Conservation (phyloP, 2,888 invertebrate species). For the Linyphia triangularis region DNA sequence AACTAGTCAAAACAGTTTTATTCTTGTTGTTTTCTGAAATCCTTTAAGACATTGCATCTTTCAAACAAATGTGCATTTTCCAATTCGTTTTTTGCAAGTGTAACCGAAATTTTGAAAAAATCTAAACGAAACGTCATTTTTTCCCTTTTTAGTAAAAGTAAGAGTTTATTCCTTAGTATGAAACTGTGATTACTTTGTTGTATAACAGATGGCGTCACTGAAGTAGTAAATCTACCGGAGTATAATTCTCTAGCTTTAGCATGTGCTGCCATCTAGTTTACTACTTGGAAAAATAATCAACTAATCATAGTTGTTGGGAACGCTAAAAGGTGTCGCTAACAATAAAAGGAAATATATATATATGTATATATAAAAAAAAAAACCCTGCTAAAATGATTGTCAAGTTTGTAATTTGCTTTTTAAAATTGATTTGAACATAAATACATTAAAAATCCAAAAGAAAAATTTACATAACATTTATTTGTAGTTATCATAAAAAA, state of each 20-base stretch:
- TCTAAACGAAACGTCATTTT: neutral
- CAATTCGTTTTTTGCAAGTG: too few species aligned
- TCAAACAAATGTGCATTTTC: neutral
- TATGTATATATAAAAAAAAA: too few species aligned
- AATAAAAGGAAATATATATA: too few species aligned
- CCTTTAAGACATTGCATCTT: slow-evolving; percentile 32
- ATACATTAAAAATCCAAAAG: too few species aligned
- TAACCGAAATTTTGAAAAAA: neutral
- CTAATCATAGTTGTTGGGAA: neutral
- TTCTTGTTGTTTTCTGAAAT: slow-evolving; percentile 56
- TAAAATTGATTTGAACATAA: too few species aligned
- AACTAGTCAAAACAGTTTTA: slow-evolving; percentile 53
- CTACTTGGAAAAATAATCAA: neutral
- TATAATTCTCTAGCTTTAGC: neutral
- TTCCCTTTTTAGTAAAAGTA: neutral
- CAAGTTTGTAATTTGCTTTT: too few species aligned
- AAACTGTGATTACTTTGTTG: neutral
- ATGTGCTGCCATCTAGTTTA: slow-evolving; percentile 39
- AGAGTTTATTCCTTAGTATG: neutral
- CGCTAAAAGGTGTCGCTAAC: neutral
- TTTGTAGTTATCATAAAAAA: too few species aligned
- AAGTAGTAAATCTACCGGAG: neutral
- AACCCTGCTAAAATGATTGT: too few species aligned
- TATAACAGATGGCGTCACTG: neutral
- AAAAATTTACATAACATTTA: too few species aligned